Conservation (phyloP, 64 coral and sea anemone genomes). For the Hydrozoanthus tunicans region DNA sequence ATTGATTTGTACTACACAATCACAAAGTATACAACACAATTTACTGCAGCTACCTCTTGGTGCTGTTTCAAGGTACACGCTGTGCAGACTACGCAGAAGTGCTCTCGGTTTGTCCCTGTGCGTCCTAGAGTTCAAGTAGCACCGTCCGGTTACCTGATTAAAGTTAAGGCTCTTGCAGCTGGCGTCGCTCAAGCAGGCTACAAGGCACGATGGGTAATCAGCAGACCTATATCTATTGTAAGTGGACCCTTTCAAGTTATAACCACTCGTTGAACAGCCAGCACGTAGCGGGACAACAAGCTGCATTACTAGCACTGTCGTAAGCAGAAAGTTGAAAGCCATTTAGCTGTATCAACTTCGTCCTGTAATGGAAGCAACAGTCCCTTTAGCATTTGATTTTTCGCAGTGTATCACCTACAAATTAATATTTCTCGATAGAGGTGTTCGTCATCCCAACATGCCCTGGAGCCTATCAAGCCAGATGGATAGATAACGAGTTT, state of each 20-base stretch:
- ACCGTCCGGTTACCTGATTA: not conserved
- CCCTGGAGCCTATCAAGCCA: too few species aligned
- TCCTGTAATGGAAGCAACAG: not conserved
- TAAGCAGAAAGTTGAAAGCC: not conserved
- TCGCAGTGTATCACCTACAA: too few species aligned
- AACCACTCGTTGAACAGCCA: not conserved
- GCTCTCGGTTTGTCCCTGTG: not conserved
- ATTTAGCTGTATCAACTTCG: not conserved
- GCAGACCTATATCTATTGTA: not conserved
- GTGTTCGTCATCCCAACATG: too few species aligned
- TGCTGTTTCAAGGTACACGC: not conserved
- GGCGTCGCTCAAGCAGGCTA: not conserved
- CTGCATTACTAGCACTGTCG: not conserved
- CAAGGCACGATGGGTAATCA: conserved; percentile 18
- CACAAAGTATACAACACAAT: not conserved
- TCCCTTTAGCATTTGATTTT: too few species aligned
- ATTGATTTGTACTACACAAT: conserved; percentile 6
- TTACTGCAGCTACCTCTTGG: not conserved
- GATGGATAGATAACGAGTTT: too few species aligned
- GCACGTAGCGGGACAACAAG: not conserved
- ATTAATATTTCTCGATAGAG: too few species aligned
- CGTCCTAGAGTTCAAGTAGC: conserved; percentile 7
- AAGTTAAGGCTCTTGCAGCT: conserved; percentile 24
- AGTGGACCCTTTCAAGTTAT: not conserved
- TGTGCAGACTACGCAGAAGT: not conserved